Conservation (phyloP, 1,140 invertebrate species). For the Laupala kohalensis region DNA sequence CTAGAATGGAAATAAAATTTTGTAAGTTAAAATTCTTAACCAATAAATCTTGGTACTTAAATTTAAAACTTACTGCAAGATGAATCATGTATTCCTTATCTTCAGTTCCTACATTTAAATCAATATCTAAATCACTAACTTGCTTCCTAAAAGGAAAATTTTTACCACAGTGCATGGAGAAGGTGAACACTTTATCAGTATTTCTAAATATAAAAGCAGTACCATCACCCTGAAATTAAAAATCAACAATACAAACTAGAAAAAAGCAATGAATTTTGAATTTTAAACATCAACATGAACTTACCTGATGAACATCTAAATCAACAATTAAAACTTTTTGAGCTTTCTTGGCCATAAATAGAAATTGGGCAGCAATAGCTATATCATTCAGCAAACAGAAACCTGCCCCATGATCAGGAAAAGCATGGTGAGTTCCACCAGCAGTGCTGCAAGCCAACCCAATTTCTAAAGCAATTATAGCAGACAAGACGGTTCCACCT, state of each 20-base stretch:
- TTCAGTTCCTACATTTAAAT: constrained; percentile 18
- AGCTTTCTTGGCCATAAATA: constrained; percentile 18
- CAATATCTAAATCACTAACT: constrained; percentile 26
- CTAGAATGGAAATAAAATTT: too few species aligned
- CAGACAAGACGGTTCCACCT: constrained; percentile 26
- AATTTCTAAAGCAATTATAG: constrained; percentile 20
- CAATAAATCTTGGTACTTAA: background rate
- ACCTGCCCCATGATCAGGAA: constrained; percentile 24
- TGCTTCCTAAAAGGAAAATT: constrained; percentile 27
- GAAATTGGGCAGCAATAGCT: constrained; percentile 22
- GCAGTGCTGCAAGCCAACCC: constrained; percentile 27
- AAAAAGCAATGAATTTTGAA: background rate
- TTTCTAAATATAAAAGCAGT: constrained; percentile 26
- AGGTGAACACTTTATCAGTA: constrained; percentile 23
- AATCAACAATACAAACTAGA: background rate
- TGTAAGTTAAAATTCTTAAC: too few species aligned
- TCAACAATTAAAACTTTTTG: constrained; percentile 26
- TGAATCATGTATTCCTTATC: constrained; percentile 18
- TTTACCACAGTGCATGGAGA: constrained; percentile 26
- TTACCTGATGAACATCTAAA: constrained; percentile 29
- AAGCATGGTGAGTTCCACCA: constrained; percentile 29
- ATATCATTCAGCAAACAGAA: constrained; percentile 29
- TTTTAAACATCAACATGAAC: background rate
- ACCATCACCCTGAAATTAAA: constrained; percentile 25
- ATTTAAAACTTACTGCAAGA: constrained; percentile 14